phyloP scores from a whole-genome alignment of 1,140 invertebrate species.

The Phymorhynchus buccinoides region DNA sequence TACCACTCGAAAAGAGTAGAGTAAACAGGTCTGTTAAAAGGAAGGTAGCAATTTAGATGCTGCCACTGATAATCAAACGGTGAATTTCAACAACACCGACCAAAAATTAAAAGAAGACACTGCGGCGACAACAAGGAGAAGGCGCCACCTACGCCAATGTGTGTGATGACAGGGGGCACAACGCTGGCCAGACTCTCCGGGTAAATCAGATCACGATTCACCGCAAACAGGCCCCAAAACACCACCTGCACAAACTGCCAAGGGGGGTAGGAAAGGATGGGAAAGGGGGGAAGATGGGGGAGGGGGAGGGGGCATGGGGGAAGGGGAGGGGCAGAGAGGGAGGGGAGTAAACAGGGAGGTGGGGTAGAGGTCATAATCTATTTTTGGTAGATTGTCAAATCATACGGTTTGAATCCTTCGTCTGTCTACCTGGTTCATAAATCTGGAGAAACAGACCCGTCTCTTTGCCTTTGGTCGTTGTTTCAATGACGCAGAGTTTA shows the following conservation, averaged over 20 bases:
- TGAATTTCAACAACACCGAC: no score
- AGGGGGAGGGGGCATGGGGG: not conserved
- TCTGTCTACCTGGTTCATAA: not conserved
- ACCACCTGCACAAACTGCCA: conserved; percentile 21
- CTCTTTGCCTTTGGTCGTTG: no score
- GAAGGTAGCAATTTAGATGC: no score
- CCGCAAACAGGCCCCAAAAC: not conserved
- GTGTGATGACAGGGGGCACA: not conserved
- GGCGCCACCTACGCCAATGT: conserved; percentile 14
- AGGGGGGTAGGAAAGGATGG: not conserved
- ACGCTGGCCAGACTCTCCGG: not conserved
- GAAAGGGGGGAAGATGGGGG: not conserved
- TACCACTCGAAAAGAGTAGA: no score
- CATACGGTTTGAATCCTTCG: not conserved
- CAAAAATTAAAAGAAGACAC: no score
- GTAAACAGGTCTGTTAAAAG: no score
- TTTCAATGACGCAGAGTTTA: no score
- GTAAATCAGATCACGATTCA: not conserved
- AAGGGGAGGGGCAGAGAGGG: not conserved
- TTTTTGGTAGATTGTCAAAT: no score
- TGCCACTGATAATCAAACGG: no score
- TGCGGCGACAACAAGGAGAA: no score
- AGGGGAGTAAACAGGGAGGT: no score
- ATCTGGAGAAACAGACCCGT: not conserved
- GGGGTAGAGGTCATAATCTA: no score